phyloP scores from a whole-genome alignment of 2,113 vertebrate genomes.

The Phrynosoma platyrhinos region DNA sequence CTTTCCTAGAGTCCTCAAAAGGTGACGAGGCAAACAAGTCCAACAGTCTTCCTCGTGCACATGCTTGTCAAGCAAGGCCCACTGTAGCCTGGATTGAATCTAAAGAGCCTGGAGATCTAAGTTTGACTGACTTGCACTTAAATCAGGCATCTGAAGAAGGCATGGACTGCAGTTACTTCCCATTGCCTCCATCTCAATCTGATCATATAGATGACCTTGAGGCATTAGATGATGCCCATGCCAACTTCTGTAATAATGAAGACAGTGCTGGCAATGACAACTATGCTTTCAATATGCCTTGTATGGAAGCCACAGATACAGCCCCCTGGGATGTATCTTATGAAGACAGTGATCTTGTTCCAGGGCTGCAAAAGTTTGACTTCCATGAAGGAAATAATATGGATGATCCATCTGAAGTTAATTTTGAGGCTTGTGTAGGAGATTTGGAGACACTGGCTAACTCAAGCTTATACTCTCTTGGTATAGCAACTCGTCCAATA shows the following conservation, averaged over 20 bases:
- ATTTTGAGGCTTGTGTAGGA: conserved; percentile 69
- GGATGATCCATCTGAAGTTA: conserved; percentile 69
- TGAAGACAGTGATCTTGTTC: conserved; percentile 85
- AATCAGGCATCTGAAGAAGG: conserved; percentile 49
- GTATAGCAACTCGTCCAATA: conserved; percentile 37
- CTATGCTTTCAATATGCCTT: conserved; percentile 53
- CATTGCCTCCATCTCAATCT: conserved; percentile 43
- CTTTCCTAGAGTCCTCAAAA: conserved; percentile 86
- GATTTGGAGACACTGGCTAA: conserved; percentile 72
- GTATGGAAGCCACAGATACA: conserved; percentile 58
- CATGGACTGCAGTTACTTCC: conserved; percentile 16
- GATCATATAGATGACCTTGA: background rate
- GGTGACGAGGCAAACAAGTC: conserved; percentile 81
- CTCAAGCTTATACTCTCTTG: conserved; percentile 60
- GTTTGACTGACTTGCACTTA: conserved; percentile 62
- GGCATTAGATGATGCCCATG: fast-evolving
- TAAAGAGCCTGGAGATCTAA: conserved; percentile 76
- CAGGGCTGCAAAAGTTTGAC: conserved; percentile 82
- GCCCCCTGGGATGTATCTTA: conserved; percentile 82
- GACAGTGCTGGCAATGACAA: conserved; percentile 20
- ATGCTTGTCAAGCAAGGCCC: conserved; percentile 75
- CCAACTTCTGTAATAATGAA: conserved; percentile 26
- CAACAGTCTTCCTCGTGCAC: conserved; percentile 87
- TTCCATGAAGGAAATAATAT: conserved; percentile 76
- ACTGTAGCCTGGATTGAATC: conserved; percentile 77